A percentile compares a stretch with the other conserved stretches of the same genome.
phyloP scores from a whole-genome alignment of 35 echinoderm and acorn worm genomes.

The Acanthaster planci region DNA sequence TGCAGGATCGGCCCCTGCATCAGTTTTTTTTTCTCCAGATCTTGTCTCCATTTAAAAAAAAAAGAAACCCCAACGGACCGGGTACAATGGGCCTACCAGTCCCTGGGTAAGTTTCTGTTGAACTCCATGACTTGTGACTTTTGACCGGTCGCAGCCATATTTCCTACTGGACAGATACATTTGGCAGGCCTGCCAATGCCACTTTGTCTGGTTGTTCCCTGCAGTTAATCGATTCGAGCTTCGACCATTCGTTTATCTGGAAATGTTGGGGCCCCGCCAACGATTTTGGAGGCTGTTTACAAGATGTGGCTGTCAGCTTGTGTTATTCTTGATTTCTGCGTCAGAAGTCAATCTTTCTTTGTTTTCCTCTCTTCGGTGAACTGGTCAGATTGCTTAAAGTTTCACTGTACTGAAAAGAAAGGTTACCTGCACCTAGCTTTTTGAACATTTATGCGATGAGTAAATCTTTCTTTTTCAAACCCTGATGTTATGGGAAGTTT shows the following conservation, averaged over 20 bases:
- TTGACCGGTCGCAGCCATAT: conserved; percentile 4
- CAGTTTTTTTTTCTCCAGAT: no score
- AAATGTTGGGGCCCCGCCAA: not conserved
- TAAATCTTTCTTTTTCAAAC: no score
- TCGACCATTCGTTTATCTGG: not conserved
- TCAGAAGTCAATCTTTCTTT: not conserved
- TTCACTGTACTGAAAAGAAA: not conserved
- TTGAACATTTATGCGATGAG: no score
- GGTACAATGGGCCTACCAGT: not conserved
- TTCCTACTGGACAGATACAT: not conserved
- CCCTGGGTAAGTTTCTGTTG: not conserved
- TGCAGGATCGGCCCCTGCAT: not conserved
- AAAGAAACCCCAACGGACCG: not conserved
- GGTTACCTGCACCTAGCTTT: no score
- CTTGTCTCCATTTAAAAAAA: no score
- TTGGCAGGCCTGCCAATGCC: not conserved
- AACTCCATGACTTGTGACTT: conserved; percentile 8
- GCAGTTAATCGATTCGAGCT: not conserved
- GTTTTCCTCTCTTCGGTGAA: not conserved
- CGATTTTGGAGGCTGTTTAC: no score
- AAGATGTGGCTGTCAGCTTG: conserved; percentile 10
- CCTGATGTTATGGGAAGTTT: no score
- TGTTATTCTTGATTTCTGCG: not conserved
- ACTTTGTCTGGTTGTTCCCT: not conserved
- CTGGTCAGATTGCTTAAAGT: not conserved